Conservation (phyloP, 2,113 vertebrate species). For the Neolamprologus longior region DNA sequence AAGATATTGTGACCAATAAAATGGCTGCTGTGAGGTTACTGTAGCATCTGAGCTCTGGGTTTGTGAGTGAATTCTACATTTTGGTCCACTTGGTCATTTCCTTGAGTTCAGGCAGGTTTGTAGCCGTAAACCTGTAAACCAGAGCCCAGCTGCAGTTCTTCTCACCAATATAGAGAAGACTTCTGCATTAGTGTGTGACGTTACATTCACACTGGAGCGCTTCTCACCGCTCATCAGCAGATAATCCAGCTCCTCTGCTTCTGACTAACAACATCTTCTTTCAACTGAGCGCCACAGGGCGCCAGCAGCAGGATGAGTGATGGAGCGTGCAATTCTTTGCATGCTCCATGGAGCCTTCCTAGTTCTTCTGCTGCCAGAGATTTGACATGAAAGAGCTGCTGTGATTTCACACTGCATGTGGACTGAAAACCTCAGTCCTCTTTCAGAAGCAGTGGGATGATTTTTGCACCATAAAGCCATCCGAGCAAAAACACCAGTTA, state of each 20-base stretch:
- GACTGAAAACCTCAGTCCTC: background rate
- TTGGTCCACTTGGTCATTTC: background rate
- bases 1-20: background rate
- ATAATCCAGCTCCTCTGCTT: background rate
- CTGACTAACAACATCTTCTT: background rate
- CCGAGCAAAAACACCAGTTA: background rate
- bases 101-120: background rate
- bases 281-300: background rate
- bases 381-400: background rate
- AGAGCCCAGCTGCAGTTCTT: background rate
- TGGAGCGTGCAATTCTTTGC: background rate
- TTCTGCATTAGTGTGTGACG: background rate
- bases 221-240: background rate
- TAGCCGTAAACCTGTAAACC: background rate
- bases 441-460: background rate
- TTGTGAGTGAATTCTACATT: background rate
- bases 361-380: background rate
- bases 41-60: background rate
- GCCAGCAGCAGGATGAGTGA: background rate
- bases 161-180: background rate
- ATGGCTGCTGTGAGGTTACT: background rate
- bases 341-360: background rate
- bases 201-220: background rate
- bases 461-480: background rate
- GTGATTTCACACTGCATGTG: background rate